Base-by-base conservation (phyloP, 1,140 invertebrate genomes). In the Calephelis virginiensis region DNA sequence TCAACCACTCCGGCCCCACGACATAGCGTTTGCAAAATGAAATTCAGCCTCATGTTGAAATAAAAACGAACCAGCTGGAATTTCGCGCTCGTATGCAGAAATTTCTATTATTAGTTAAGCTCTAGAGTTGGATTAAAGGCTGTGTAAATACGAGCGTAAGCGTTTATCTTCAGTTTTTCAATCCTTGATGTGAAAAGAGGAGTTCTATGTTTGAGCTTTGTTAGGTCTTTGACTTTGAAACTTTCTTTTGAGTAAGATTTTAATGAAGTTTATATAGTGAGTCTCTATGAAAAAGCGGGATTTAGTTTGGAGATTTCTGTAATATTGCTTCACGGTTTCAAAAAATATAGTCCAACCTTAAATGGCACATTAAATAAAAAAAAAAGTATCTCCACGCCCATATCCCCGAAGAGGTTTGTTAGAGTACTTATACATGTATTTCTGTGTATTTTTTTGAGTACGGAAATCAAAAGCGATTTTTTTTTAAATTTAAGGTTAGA, bases 11-110 rank as follows among this genome's bases (percentile, higher is more conserved):
- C 40, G 47, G 14, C 70, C 70, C 70, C 63, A 66, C 62, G 62
- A 37, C 28, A 17, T 12, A 12, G 12, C 17, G 50, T 37, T 65
- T 64, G 73, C 56, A 62, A 67, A 74, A 69, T 71, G 63, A 70
- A 74, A 69, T 74, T 72, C 67, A 72, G 73, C 67, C 64, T 65
- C 68, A 59, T 59, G 28, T 59, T 6, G 28, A 59, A 59, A 59
- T 59, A 59, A 59, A 59, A 59, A 28, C 53, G 37, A 59, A 28
- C 53, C 12, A 59, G 53, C 14, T 11, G 28, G 37, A 59, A 59
- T 37, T 59, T 59, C 28, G 28, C 28, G 53, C 53, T 59, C 28
- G 37, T 59, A 37, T 59, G 6, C 28, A 37, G 53, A 28, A 37
- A 59, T 59, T 38, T 28, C 50, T 6, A 56, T 56, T 56, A 56